Conservation (phyloP, 2,888 invertebrate species). For the Drosophila mulleri region DNA sequence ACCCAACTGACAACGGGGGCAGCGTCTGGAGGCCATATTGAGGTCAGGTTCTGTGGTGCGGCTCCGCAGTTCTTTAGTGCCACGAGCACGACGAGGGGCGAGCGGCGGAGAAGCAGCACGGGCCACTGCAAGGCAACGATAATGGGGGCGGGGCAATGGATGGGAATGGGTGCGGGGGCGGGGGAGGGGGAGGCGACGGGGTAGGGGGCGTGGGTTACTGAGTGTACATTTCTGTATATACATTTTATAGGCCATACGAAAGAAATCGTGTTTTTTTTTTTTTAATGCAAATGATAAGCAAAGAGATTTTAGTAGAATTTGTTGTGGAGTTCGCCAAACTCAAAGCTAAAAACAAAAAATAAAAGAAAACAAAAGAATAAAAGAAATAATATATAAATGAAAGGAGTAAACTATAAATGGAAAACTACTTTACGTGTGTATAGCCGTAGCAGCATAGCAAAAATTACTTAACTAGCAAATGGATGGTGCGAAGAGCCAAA, state of each 20-base stretch:
- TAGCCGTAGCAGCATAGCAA: slow-evolving; percentile 39
- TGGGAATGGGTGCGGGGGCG: slow-evolving; percentile 11
- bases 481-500: slow-evolving; percentile 10
- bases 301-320: slow-evolving; percentile 67
- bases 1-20: slow-evolving; percentile 86
- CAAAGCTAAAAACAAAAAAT: slow-evolving; percentile 18
- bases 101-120: slow-evolving; percentile 67
- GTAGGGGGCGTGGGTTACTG: slow-evolving; percentile 38
- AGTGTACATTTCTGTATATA: slow-evolving; percentile 61
- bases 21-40: slow-evolving; percentile 93
- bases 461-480: slow-evolving; percentile 50
- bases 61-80: slow-evolving; percentile 84
- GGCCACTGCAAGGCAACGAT: slow-evolving; percentile 33
- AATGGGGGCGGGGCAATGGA: slow-evolving; percentile 24
- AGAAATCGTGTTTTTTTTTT: slow-evolving; percentile 41
- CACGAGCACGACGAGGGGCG: slow-evolving; percentile 76
- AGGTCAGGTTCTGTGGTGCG: slow-evolving; percentile 84
- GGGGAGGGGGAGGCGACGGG: not conserved
- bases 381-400: slow-evolving; percentile 1
- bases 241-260: slow-evolving; percentile 28
- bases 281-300: slow-evolving; percentile 18
- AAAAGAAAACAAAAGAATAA: not conserved
- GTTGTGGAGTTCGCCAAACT: slow-evolving; percentile 52
- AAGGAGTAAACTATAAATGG: not conserved
- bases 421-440: slow-evolving; percentile 29